These are phyloP conservation scores for Pseudomyrmex sp. DNA, from an alignment of 1,140 invertebrate genomes.

Conservation along the genomic window DNA sequence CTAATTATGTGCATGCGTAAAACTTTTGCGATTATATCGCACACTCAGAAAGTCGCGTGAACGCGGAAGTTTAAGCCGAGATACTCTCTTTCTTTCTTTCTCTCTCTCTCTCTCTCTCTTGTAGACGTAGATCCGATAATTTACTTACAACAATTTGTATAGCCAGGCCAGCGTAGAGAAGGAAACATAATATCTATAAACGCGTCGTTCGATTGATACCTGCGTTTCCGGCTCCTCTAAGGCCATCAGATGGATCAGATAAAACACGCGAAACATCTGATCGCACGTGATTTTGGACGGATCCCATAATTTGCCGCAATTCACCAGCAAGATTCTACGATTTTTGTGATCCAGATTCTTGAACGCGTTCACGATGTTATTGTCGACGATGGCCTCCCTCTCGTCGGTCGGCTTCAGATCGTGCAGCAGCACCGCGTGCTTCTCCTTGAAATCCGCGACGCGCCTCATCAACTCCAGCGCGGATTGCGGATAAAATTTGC, in stretches of 20 bases:
- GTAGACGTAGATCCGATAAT: no score
- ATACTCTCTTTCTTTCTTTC: no score
- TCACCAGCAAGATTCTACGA: conserved; percentile 87
- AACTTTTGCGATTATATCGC: no score
- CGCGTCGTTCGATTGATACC: conserved; percentile 67
- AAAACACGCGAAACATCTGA: conserved; percentile 91
- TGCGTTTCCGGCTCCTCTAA: conserved; percentile 91
- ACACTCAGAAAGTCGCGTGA: no score
- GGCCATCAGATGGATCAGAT: conserved; percentile 91
- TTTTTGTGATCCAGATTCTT: conserved; percentile 89
- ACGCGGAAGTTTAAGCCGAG: no score
- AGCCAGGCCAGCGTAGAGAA: neutral
- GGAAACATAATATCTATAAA: neutral
- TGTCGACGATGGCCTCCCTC: conserved; percentile 87
- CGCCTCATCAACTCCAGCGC: conserved; percentile 91
- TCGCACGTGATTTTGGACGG: conserved; percentile 89
- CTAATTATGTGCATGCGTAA: no score
- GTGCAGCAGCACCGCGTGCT: conserved; percentile 87
- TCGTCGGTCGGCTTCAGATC: conserved; percentile 89
- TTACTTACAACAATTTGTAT: neutral
- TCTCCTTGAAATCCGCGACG: conserved; percentile 90
- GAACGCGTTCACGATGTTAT: conserved; percentile 91
- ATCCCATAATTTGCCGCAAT: conserved; percentile 89
- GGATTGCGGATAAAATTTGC: conserved; percentile 93
- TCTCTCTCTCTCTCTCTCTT: no score